Evolutionary conservation across 2,888 invertebrate genomes (phyloP).

Genomic region (Bembecia ichneumoniformis): DNA sequence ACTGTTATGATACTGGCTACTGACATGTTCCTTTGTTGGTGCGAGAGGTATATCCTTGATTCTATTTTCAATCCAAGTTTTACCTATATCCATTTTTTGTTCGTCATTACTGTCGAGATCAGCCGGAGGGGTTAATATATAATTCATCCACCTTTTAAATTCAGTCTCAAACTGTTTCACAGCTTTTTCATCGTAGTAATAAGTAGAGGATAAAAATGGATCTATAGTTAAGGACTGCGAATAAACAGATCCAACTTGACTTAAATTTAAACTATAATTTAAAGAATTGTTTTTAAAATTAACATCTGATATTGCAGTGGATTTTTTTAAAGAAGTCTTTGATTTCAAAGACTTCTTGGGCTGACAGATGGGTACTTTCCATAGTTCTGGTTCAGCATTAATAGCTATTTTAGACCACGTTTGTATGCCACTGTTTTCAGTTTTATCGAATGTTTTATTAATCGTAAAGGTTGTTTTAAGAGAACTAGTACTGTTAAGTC

Average conservation of each 20-base stretch:
- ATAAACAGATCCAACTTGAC: conserved; percentile 54
- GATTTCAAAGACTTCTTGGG: conserved; percentile 34
- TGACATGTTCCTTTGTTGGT: conserved; percentile 80
- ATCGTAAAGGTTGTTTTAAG: conserved; percentile 52
- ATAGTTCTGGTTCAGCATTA: conserved; percentile 44
- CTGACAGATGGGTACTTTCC: conserved; percentile 46
- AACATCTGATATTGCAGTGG: conserved; percentile 33
- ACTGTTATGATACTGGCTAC: conserved; percentile 77
- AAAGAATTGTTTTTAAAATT: conserved; percentile 54
- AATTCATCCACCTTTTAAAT: conserved; percentile 86
- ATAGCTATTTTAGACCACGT: conserved; percentile 56
- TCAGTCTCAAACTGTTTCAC: conserved; percentile 78
- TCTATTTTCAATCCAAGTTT: conserved; percentile 81
- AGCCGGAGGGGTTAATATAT: conserved; percentile 80
- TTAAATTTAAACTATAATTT: conserved; percentile 48
- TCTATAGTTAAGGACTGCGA: conserved; percentile 72
- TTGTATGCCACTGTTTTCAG: conserved; percentile 26
- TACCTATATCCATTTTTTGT: conserved; percentile 78
- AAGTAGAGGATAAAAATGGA: conserved; percentile 76
- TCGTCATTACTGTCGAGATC: conserved; percentile 77
- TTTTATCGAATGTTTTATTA: conserved; percentile 55
- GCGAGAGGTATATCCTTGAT: conserved; percentile 77
- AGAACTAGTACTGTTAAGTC: conserved; percentile 37
- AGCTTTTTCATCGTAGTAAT: conserved; percentile 78
- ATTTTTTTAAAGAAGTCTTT: conserved; percentile 27